Evolutionary conservation across 1,140 invertebrate species (phyloP), one percentile per base, ranked within the genome.

Genomic region (Hyles vespertilio): DNA sequence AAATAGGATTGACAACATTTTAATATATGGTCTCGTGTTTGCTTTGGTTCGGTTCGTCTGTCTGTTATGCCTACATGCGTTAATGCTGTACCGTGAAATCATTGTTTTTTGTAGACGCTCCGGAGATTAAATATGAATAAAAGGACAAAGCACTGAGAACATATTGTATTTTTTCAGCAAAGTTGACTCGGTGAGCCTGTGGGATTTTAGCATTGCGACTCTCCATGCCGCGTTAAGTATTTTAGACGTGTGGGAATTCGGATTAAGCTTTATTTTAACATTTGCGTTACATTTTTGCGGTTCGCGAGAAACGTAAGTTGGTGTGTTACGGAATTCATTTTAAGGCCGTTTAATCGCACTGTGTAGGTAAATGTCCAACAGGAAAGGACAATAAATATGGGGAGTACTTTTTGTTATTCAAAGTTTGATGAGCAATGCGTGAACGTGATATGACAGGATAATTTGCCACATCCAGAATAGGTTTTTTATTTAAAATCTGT

Each of bases 1-100:
- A 88, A 88, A 88, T 84, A 88, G 77, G 69, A 83, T 84, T 79
- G 82, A 88, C 85, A 87, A 87, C 82, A 85, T 84, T 88, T 84
- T 84, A 85, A 88, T 88, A 86, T 87, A 86, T 84, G 78, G 79
- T 71, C 71, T 69, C 68, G 54, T 86, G 78, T 88, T 88, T 86
- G 64, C 79, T 77, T 71, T 81, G 79, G 77, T 67, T 72, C 65
- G 65, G 67, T 69, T 79, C 72, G 70, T 49, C 69, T 74, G 75
- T 76, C 76, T 80, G 82, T 84, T 84, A 82, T 79, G 81, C 79
- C 79, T 85, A 87, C 80, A 87, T 74, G 82, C 73, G 81, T 84
- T 86, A 84, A 84, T 81, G 77, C 81, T 79, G 76, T 78, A 88
- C 78, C 85, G 85, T 88, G 84, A 88, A 88, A 88, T 88, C 74